Base-by-base conservation (phyloP, 2,113 vertebrate genomes). In the Notothenia coriiceps region DNA sequence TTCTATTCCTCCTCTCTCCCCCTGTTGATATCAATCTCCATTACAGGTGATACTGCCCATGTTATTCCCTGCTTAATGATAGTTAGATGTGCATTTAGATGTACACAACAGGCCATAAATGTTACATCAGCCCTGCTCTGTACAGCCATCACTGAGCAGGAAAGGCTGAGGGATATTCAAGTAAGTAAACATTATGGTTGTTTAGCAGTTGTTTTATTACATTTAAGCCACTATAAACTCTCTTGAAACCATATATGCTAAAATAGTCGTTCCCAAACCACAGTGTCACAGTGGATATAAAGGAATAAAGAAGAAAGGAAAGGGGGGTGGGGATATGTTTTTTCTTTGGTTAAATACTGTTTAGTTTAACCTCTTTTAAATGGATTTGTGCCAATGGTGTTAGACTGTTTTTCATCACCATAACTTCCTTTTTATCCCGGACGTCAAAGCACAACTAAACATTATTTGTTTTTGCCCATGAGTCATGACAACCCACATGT, bases 81-180 rank as follows among this genome's bases (percentile, higher is more conserved):
- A 72, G 86, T 77, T 82, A 85, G 83, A 90, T 84, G 77, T 52
- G 67, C 74, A 74, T 89, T 89, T 86, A 87, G 84, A 91, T 87
- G 51, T 13, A 74, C 75, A 82, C 69, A 80, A 61, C 69, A 74
- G 73, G 68, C 70, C 73, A 46, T 85, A 76, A 84, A 88, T 83
- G 75, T 77, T 77, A 46, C 79, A 88, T 87, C 74, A 85, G 79
- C 75, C 44, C 33, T 14, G 20, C 60, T 74, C 15, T 44, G 56
- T 15, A 0, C 62, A 52, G 73, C 57, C 59, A 57, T 35, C 52
- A 4, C 59, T 25, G 55, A 68, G 69, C 50, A 10, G 67, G 44
- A 66, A 29, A 61, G 62, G 14, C 56, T 72, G 51, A n/a, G 54
- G 62, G 71, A 79, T 35, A 71, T 54, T 13, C 51, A 14, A 47